These are phyloP conservation scores for Lophotis ruficrista DNA, from an alignment of 2,113 vertebrate species.

Conservation along the genomic window DNA sequence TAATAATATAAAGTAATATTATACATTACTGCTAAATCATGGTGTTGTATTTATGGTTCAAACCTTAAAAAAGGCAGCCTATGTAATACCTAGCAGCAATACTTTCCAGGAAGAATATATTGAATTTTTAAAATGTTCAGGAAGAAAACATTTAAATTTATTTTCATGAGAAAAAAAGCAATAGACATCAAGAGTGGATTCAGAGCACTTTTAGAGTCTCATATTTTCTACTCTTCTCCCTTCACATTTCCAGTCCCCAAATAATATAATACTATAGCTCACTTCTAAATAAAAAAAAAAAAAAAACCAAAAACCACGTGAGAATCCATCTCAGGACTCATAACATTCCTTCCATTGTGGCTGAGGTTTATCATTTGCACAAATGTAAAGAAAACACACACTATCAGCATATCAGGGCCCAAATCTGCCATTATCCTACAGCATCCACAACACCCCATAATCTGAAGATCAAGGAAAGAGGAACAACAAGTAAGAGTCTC, in stretches of 20 bases:
- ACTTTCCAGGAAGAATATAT: neutral
- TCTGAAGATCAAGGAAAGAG: neutral
- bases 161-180: neutral
- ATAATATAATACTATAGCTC: neutral
- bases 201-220: neutral
- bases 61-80: neutral
- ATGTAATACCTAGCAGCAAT: neutral
- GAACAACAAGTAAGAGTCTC: neutral
- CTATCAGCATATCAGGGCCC: neutral
- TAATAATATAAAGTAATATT: neutral
- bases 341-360: neutral
- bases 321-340: neutral
- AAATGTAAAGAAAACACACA: neutral
- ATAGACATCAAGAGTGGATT: neutral
- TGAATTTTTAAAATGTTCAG: neutral
- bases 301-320: too few species aligned
- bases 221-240: neutral
- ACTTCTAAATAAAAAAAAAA: neutral
- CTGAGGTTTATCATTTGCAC: neutral
- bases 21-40: neutral
- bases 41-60: neutral
- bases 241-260: neutral
- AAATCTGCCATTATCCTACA: neutral
- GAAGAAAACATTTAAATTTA: neutral
- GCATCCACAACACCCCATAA: neutral